Evolutionary conservation across 2,797 vertebrate genomes (phyloP).

Genomic region (Moxostoma hubbsi): DNA sequence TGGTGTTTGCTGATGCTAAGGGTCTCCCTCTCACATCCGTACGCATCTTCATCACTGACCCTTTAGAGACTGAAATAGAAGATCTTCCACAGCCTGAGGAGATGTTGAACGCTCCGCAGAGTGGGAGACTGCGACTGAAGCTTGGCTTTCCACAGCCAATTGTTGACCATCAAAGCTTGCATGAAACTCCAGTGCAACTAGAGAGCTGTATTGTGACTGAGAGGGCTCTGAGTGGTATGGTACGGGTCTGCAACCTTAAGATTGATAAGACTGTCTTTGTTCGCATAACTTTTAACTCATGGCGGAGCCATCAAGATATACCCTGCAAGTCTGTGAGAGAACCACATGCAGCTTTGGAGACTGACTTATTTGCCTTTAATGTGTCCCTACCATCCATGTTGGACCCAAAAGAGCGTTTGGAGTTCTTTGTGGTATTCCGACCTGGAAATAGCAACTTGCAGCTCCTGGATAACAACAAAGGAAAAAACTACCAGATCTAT

Average conservation of each 20-base stretch:
- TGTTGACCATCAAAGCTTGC: conserved; percentile 61
- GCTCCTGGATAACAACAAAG: conserved; percentile 76
- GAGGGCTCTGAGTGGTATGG: conserved; percentile 70
- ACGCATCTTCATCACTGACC: conserved; percentile 70
- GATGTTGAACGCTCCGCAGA: neutral
- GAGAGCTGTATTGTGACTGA: conserved; percentile 78
- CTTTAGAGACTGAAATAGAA: conserved; percentile 1
- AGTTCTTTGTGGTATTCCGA: conserved; percentile 76
- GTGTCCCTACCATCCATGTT: conserved; percentile 67
- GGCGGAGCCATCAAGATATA: conserved; percentile 75
- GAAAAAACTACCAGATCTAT: conserved; percentile 75
- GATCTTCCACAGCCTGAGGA: conserved; percentile 35
- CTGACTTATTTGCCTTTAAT: conserved; percentile 75
- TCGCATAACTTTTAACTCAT: conserved; percentile 78
- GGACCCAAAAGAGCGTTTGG: conserved; percentile 54
- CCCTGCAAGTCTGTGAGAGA: conserved; percentile 71
- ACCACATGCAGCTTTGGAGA: conserved; percentile 28
- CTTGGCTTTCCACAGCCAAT: conserved; percentile 75
- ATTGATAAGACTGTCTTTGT: conserved; percentile 70
- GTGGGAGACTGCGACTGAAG: conserved; percentile 47
- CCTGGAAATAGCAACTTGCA: conserved; percentile 52
- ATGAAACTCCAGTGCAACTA: conserved; percentile 66
- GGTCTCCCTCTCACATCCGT: conserved; percentile 78
- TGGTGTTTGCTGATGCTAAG: conserved; percentile 83
- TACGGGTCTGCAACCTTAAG: conserved; percentile 68